Base-by-base conservation (phyloP, 2,888 invertebrate genomes). In the Agrypnus murinus region DNA sequence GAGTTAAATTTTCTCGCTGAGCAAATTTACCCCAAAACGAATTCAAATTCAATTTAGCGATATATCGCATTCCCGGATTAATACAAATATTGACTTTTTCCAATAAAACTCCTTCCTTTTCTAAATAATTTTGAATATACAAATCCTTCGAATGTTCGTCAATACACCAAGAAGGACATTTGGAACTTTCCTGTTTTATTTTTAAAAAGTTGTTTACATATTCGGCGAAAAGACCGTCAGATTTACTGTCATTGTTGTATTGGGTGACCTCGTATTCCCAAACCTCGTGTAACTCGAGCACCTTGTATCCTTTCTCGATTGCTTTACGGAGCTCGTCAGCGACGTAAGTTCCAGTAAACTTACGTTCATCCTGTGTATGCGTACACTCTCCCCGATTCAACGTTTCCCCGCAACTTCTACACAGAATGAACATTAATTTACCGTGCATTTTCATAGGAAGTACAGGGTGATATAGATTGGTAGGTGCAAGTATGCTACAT, bases 251-350 rank as follows among this genome's bases (percentile, higher is more conserved):
- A 31, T 12, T 69, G 64, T 80, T 69, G 34, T 82, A 84, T 60
- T 83, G 77, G 78, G 79, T 81, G 8, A 83, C 78, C 72, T 82
- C 81, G 45, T 77, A 72, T n/a, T 50, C 38, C 82, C 81, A 84
- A 9, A 84, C 78, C 71, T 83, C 82, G 40, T 75, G 71, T 4
- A 83, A 75, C 45, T 82, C 71, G 0, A 79, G 1, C n/a, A 84
- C 74, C 50, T 69, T 65, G 63, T 84, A 85, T 0, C 82, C 83
- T 32, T 74, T 72, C 60, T 0, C 81, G 9, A 46, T 40, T 31
- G 84, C 84, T 69, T 77, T 79, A 32, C 75, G 31, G 0, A 85
- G 50, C 72, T 85, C 84, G 12, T 80, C 80, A 0, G 78, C 75
- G 14, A 83, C 80, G 82, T 80, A 85, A n/a, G 55, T 65, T 5